phyloP scores from a whole-genome alignment of 2,113 vertebrate genomes.

The Chlamydotis undulata region DNA sequence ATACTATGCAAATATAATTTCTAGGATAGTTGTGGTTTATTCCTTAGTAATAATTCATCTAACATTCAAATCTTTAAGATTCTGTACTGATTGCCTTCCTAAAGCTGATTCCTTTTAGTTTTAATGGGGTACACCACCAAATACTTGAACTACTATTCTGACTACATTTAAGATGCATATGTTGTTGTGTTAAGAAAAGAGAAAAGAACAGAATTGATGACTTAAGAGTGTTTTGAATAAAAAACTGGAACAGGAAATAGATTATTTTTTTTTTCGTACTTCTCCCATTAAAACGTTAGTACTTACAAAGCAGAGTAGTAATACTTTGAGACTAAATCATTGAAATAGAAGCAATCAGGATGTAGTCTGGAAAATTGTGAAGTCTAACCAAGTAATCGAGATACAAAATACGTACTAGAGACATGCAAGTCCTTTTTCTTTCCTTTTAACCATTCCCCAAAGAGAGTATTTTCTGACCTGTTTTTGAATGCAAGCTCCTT shows the following conservation, averaged over 20 bases:
- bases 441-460: not conserved
- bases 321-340: not conserved
- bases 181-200: not conserved
- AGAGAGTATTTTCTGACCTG: constrained; percentile 75
- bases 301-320: not conserved
- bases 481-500: constrained; percentile 86
- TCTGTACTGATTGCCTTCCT: not conserved
- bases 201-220: not conserved
- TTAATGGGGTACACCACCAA: not conserved
- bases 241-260: not conserved
- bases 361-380: not conserved
- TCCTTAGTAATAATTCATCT: not conserved
- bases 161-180: not conserved
- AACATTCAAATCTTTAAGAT: not conserved
- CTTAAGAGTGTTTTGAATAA: not conserved
- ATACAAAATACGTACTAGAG: not conserved
- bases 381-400: not conserved
- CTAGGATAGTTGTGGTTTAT: not conserved
- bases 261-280: not conserved
- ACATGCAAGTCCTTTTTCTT: not conserved
- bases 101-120: not conserved
- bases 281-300: not conserved
- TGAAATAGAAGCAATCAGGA: not conserved
- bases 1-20: not conserved
- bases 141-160: not conserved